Evolutionary conservation across 2,888 invertebrate species (phyloP), one percentile per base, ranked within the genome.

Genomic region (Scaptomyza tumidula): DNA sequence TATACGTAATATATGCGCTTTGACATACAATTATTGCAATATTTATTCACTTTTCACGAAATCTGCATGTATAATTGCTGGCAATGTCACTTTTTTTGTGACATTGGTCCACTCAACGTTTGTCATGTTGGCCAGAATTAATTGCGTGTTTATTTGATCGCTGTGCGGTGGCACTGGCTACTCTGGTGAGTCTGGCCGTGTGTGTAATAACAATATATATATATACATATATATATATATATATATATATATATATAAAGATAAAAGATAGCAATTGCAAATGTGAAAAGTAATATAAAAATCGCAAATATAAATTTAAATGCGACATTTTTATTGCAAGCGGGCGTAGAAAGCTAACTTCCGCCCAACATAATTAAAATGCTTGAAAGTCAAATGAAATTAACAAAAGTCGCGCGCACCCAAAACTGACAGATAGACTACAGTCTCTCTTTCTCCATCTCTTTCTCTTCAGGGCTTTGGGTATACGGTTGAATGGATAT

Each of bases 61-160:
- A 58, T 49, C 60, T 52, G 54, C 60, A 56, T 63, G 55, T 39
- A 35, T 44, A 62, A 72, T 66, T 71, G 84, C 24, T 50, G 46
- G 52, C 53, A 48, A 48, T 60, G 10, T 5, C n/a, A 6, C 3
- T n/a, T 4, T 37, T 41, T 41, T 60, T 68, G 58, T 69, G n/a
- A n/a, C n/a, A n/a, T 41, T 61, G 72, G 19, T n/a, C 50, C 58
- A 61, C 61, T 58, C 73, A 57, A 11, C 68, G 63, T 57, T 57
- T 69, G 54, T 61, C 80, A 37, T 35, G 46, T 45, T 59, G 65
- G 55, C 71, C 85, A 63, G 71, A 84, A 77, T 84, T 81, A 81
- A 87, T 70, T 80, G 71, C 67, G 68, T 80, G 81, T 81, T 84
- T 84, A 72, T 80, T 78, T 72, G 48, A 57, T 63, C 24, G 53